Base-by-base conservation (phyloP, 2,888 invertebrate species). In the Drosophila ezoana region DNA sequence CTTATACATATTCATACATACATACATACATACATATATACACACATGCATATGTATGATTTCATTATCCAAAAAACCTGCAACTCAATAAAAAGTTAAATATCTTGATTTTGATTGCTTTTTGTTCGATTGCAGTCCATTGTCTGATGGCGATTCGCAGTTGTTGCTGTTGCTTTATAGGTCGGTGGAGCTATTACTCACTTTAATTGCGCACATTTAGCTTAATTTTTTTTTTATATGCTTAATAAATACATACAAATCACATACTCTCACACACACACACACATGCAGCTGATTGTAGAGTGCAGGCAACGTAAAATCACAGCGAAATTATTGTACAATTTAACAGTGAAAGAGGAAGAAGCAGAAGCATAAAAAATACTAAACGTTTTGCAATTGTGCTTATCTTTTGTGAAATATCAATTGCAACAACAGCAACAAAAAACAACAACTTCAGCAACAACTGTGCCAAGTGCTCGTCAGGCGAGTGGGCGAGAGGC, bases 321-420 rank as follows among this genome's bases (percentile, higher is more conserved):
- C 84, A 72, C 60, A 66, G 72, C 68, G 61, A 77, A 59, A 64
- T 77, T 61, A 65, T 67, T 78, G 75, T 62, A 74, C 71, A 71
- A 73, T 62, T 60, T 68, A 79, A 75, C 45, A 67, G 51, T 14
- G 53, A 41, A 44, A 66, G 28, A 62, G 49, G 14, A 59, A 44
- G 40, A 33, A 75, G 63, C 23, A 68, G n/a, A 37, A 66, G 33
- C 28, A 53, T 38, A 56, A 48, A 61, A 69, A 72, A 57, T 69
- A 65, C 67, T 66, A 80, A 82, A 74, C 82, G 78, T 85, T 85
- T 85, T 76, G 82, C 85, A 87, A 85, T 85, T 72, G 58, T 53
- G 74, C 79, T 87, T 85, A 85, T 85, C 84, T 76, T 81, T 87
- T 72, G 81, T 76, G 82, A 85, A 87, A 87, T 87, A 85, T 87